These are phyloP conservation scores for Diogma glabrata DNA, from an alignment of 2,888 invertebrate species.

Conservation along the genomic window DNA sequence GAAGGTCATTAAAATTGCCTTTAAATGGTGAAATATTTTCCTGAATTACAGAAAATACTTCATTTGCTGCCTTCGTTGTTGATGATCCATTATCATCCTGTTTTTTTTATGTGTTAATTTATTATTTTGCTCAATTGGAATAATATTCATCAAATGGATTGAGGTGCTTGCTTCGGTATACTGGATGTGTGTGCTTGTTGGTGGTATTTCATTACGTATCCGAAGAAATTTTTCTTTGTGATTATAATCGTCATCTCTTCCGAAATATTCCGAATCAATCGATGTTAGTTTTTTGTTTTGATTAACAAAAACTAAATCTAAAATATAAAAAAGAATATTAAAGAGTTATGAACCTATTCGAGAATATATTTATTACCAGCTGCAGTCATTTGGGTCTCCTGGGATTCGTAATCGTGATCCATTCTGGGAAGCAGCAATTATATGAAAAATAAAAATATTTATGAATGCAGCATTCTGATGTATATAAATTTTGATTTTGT, in stretches of 20 bases:
- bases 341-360: neutral
- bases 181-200: neutral
- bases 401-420: no score
- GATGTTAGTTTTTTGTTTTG: neutral
- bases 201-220: neutral
- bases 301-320: neutral
- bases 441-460: no score
- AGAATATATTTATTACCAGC: neutral
- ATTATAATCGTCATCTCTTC: neutral
- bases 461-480: neutral
- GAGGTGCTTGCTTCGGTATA: neutral
- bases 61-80: no score
- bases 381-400: no score
- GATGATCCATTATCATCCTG: no score
- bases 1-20: no score
- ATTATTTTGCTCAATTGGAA: no score
- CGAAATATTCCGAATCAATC: neutral
- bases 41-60: no score
- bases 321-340: neutral
- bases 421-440: no score
- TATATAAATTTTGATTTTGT: neutral
- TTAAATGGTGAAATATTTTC: no score
- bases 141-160: no score
- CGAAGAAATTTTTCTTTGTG: neutral
- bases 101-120: no score